Conservation (phyloP, 2,797 vertebrate species). For the Hypotaenidia okinawae region DNA sequence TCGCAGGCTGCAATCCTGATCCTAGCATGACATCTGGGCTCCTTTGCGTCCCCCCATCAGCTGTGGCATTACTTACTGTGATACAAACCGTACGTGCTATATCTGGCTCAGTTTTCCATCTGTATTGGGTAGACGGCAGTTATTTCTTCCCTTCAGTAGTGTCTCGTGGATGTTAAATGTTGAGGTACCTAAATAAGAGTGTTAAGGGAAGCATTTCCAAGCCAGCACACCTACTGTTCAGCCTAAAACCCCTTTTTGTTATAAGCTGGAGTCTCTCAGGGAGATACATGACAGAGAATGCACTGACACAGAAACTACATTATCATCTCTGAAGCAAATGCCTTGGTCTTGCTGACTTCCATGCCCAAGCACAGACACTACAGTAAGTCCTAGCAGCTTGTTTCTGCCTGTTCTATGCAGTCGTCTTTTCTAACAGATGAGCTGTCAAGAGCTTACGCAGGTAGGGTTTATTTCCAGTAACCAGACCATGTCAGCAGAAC, state of each 20-base stretch:
- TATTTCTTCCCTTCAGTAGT: neutral
- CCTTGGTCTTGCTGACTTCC: neutral
- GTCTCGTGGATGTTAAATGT: neutral
- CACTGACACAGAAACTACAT: neutral
- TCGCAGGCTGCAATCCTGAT: neutral
- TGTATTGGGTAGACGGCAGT: neutral
- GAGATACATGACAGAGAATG: neutral
- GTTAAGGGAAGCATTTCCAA: neutral
- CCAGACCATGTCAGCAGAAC: fast-evolving
- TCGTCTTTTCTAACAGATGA: neutral
- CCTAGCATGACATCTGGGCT: neutral
- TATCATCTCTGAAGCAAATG: neutral
- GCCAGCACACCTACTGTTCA: neutral
- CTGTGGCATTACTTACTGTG: neutral
- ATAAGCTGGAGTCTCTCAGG: neutral
- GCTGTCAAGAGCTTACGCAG: neutral
- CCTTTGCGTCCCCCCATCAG: neutral
- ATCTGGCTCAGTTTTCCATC: neutral
- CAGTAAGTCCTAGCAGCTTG: neutral
- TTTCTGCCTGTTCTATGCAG: neutral
- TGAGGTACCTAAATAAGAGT: neutral
- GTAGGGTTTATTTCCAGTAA: neutral
- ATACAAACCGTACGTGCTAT: neutral
- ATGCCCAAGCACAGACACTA: neutral
- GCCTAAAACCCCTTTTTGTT: neutral